Percentiles rank a stretch among this genome's conserved stretches.
phyloP scores from a whole-genome alignment of 2,797 vertebrate genomes.

The Mastacembelus armatus region DNA sequence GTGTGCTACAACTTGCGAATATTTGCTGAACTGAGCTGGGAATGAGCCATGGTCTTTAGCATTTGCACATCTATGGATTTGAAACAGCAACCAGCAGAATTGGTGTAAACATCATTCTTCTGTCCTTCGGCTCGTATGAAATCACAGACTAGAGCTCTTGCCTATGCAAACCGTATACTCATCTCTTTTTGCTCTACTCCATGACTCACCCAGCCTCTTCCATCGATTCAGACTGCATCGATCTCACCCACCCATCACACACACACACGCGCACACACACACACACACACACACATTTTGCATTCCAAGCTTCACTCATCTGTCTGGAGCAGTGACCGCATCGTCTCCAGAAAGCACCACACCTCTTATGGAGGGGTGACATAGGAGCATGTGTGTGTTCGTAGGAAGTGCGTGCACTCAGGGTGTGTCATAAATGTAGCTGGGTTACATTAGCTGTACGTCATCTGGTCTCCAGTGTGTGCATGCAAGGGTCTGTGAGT shows the following conservation, averaged over 20 bases:
- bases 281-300: neutral
- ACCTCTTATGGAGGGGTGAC: conserved; percentile 19
- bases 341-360: conserved; percentile 17
- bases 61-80: neutral
- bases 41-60: neutral
- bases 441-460: conserved; percentile 8
- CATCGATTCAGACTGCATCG: conserved; percentile 53
- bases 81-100: neutral
- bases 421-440: conserved; percentile 14
- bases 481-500: conserved; percentile 3
- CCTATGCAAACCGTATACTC: neutral
- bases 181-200: neutral
- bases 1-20: neutral
- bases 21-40: neutral
- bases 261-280: conserved; percentile 5
- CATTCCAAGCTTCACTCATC: conserved; percentile 16
- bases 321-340: conserved; percentile 34
- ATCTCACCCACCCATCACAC: conserved; percentile 1
- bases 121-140: neutral
- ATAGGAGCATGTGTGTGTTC: neutral
- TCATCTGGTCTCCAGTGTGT: conserved; percentile 21
- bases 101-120: neutral
- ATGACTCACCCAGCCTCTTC: conserved; percentile 13
- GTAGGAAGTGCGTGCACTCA: conserved; percentile 3
- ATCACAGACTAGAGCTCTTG: conserved; percentile 5